Percentiles rank a stretch among this genome's conserved stretches.
Evolutionary conservation across 35 echinoderm and acorn worm species (phyloP).

Genomic region (Anneissia japonica): DNA sequence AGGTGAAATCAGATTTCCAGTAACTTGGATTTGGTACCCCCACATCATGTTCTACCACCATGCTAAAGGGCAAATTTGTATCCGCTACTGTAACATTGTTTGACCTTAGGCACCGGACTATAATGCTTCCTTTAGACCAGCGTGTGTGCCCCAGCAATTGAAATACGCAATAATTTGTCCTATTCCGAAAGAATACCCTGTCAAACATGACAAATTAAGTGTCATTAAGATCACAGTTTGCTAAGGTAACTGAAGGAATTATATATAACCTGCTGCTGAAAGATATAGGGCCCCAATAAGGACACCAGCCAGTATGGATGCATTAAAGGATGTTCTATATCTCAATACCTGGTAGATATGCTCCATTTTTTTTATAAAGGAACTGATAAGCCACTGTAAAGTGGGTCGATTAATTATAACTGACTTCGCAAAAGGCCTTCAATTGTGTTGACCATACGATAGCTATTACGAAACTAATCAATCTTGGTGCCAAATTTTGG

Average conservation of each 20-base stretch:
- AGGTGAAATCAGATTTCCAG: too few relatives aligned
- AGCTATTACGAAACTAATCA: too few relatives aligned
- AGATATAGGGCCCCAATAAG: constrained; percentile 31
- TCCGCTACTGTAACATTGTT: too few relatives aligned
- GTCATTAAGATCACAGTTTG: constrained; percentile 36
- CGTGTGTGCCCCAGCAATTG: too few relatives aligned
- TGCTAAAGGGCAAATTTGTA: too few relatives aligned
- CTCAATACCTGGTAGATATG: constrained; percentile 31
- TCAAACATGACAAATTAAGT: constrained; percentile 39
- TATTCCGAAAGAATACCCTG: constrained; percentile 34
- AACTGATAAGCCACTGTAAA: constrained; percentile 25
- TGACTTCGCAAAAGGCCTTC: constrained; percentile 64
- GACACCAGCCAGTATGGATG: constrained; percentile 36
- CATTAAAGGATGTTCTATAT: constrained; percentile 36
- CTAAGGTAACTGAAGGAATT: constrained; percentile 48
- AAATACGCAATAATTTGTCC: constrained; percentile 51
- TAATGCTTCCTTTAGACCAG: too few relatives aligned
- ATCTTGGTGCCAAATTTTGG: too few relatives aligned
- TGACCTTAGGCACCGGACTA: too few relatives aligned
- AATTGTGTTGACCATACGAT: too few relatives aligned
- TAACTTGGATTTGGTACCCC: too few relatives aligned
- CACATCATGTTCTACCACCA: too few relatives aligned
- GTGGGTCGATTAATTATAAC: constrained; percentile 35
- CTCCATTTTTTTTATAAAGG: constrained; percentile 17
- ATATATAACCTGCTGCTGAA: constrained; percentile 29